phyloP scores from a whole-genome alignment of 2,797 vertebrate genomes.

The Euphonia xanthogaster region DNA sequence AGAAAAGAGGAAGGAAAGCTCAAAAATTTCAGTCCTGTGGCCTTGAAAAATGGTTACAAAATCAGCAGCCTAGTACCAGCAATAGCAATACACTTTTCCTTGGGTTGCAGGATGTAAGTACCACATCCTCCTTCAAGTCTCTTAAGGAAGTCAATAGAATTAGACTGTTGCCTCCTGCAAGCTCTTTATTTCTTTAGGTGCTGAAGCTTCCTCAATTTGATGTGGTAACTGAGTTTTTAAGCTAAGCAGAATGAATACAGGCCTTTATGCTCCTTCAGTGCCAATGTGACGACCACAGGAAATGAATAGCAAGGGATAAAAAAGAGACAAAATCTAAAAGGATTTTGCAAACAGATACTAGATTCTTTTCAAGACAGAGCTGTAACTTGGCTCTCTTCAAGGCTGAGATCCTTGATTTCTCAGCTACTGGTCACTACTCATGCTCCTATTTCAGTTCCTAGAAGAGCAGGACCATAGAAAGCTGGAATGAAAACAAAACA shows the following conservation, averaged over 20 bases:
- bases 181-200: neutral
- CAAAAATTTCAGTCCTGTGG: neutral
- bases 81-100: neutral
- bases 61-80: neutral
- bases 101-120: neutral
- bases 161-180: neutral
- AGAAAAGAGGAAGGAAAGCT: neutral
- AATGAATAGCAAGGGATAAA: neutral
- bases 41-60: neutral
- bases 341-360: neutral
- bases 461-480: neutral
- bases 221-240: slow-evolving; percentile 1
- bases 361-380: neutral
- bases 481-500: neutral
- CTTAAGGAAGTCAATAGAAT: neutral
- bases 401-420: neutral
- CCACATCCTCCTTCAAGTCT: neutral
- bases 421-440: neutral
- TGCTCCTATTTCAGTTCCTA: neutral
- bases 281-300: neutral
- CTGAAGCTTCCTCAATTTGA: neutral
- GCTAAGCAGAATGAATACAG: neutral
- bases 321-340: neutral
- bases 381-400: neutral
- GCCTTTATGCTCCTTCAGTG: neutral